A percentile compares a stretch with the other conserved stretches of the same genome.
These are phyloP conservation scores for Lasioglossum lativentre DNA, from an alignment of 2,888 invertebrate species.

Conservation along the genomic window DNA sequence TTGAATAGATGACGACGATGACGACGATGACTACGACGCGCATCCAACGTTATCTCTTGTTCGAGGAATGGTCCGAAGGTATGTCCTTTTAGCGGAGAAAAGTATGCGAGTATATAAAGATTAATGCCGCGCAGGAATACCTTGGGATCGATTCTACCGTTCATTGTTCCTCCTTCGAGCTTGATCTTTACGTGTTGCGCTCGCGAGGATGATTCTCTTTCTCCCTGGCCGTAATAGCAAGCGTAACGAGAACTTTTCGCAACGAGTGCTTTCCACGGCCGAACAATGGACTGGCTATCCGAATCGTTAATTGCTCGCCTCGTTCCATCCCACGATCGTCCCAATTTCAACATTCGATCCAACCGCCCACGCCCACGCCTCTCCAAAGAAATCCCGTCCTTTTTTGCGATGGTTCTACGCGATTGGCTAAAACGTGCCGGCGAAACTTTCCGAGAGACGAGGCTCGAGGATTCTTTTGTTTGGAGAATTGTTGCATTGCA, in stretches of 20 bases:
- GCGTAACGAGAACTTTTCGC: slow-evolving; percentile 56
- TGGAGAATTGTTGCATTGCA: neutral
- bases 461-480: neutral
- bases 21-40: too few relatives aligned
- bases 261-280: slow-evolving; percentile 53
- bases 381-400: neutral
- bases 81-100: neutral
- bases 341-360: slow-evolving; percentile 44
- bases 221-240: slow-evolving; percentile 14
- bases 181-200: slow-evolving; percentile 42
- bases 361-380: neutral
- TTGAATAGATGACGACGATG: neutral
- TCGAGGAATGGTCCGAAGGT: neutral
- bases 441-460: neutral
- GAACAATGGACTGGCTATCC: slow-evolving; percentile 65
- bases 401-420: neutral
- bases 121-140: slow-evolving; percentile 8
- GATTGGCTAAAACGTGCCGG: neutral
- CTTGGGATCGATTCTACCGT: neutral
- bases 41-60: neutral
- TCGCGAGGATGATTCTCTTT: slow-evolving; percentile 25
- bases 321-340: slow-evolving; percentile 41
- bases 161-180: slow-evolving; percentile 40
- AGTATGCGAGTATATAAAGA: slow-evolving; percentile 1
- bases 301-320: slow-evolving; percentile 67